phyloP scores from a whole-genome alignment of 1,140 invertebrate genomes.

The Stenopsyche tienmushanensis region DNA sequence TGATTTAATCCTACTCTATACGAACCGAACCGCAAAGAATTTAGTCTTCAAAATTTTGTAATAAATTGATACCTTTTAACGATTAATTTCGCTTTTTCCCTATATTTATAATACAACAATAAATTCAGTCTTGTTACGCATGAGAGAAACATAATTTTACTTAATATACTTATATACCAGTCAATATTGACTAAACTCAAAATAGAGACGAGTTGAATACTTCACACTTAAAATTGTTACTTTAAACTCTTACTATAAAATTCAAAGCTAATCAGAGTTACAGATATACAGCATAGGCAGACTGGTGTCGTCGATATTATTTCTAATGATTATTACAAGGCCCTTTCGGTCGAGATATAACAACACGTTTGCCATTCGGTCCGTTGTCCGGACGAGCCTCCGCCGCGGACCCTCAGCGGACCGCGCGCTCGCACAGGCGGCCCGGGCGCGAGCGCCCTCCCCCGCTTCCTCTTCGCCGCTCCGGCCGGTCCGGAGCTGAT shows the following conservation, averaged over 20 bases:
- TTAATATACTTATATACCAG: constrained; percentile 34
- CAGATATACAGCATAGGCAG: constrained; percentile 39
- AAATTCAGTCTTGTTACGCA: constrained; percentile 41
- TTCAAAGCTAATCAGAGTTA: constrained; percentile 29
- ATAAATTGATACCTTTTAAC: constrained; percentile 34
- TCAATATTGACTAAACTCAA: constrained; percentile 33
- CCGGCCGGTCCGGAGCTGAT: constrained; percentile 13
- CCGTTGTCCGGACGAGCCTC: neutral
- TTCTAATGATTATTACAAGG: constrained; percentile 36
- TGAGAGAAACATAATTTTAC: constrained; percentile 40
- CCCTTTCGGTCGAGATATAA: constrained; percentile 32
- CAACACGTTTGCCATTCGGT: neutral
- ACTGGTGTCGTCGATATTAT: constrained; percentile 39
- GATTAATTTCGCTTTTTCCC: constrained; percentile 26
- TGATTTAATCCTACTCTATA: too few relatives aligned
- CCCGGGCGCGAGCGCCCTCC: constrained; percentile 6
- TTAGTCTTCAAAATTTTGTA: constrained; percentile 37
- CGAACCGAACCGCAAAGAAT: constrained; percentile 3
- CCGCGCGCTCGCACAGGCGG: neutral
- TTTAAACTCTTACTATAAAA: constrained; percentile 30
- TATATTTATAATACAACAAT: constrained; percentile 40
- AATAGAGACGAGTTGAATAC: constrained; percentile 20
- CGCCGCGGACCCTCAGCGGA: neutral
- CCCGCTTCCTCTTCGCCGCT: constrained; percentile 36
- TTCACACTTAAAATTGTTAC: constrained; percentile 18